Conservation (phyloP, 2,797 vertebrate species). For the Pempheris klunzingeri region DNA sequence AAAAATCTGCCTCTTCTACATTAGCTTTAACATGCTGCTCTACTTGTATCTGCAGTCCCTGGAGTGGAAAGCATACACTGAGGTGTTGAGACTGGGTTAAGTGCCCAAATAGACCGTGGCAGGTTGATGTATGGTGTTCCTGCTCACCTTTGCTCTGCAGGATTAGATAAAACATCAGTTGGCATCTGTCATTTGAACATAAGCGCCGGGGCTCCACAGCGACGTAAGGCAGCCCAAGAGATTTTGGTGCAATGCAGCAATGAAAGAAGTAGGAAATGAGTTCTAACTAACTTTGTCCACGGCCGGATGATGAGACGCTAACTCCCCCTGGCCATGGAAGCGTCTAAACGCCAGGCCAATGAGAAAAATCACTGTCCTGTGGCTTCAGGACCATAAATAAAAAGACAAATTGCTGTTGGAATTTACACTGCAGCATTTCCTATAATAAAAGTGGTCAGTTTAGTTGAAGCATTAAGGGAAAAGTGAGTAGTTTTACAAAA, state of each 20-base stretch:
- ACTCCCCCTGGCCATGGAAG: conserved; percentile 26
- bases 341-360: conserved; percentile 3
- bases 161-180: conserved; percentile 76
- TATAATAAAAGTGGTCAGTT: not conserved
- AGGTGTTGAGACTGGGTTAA: conserved; percentile 38
- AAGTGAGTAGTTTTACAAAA: not conserved
- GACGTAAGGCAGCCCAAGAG: conserved; percentile 45
- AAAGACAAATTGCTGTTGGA: not conserved
- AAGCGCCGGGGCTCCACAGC: conserved; percentile 25
- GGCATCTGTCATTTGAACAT: conserved; percentile 61
- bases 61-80: conserved; percentile 20
- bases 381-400: conserved; percentile 13
- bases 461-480: not conserved
- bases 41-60: conserved; percentile 29
- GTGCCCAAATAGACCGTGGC: conserved; percentile 55
- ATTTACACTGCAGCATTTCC: not conserved
- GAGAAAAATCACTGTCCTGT: not conserved
- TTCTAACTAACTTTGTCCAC: conserved; percentile 66
- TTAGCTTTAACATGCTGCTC: not conserved
- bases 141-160: conserved; percentile 74
- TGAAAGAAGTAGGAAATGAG: conserved; percentile 61
- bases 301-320: conserved; percentile 43
- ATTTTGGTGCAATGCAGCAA: conserved; percentile 83
- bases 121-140: conserved; percentile 79
- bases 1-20: not conserved